Evolutionary conservation across 2,797 vertebrate species (phyloP).

Genomic region (Ctenopoma kingsleyae): DNA sequence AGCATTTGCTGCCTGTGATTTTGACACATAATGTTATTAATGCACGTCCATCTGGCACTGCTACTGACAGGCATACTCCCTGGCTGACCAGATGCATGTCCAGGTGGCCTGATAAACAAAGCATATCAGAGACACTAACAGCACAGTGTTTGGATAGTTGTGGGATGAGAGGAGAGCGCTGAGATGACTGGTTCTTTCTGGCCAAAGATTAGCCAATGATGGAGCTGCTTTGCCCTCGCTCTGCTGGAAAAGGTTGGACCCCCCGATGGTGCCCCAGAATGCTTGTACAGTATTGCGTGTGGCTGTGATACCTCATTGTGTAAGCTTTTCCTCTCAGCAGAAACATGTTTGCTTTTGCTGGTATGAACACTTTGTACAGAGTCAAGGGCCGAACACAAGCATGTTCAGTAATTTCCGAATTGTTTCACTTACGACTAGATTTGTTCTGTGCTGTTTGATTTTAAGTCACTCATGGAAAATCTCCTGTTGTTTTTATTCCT

Average conservation of each 20-base stretch:
- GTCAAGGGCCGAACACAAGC: constrained; percentile 71
- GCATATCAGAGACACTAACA: constrained; percentile 64
- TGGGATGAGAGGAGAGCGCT: constrained; percentile 67
- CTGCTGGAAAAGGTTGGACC: constrained; percentile 66
- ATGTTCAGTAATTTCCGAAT: constrained; percentile 71
- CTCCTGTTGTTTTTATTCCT: background rate
- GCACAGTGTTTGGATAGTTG: constrained; percentile 74
- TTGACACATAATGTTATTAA: constrained; percentile 73
- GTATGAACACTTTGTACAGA: constrained; percentile 84
- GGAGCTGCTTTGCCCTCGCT: constrained; percentile 52
- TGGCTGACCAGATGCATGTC: constrained; percentile 76
- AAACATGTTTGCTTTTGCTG: constrained; percentile 84
- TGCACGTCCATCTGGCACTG: constrained; percentile 76
- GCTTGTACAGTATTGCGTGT: constrained; percentile 76
- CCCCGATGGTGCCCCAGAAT: constrained; percentile 76
- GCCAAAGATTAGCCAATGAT: constrained; percentile 71
- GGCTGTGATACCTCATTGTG: constrained; percentile 79
- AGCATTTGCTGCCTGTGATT: constrained; percentile 37
- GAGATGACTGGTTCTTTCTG: constrained; percentile 67
- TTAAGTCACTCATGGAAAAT: constrained; percentile 7
- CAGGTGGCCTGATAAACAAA: constrained; percentile 81
- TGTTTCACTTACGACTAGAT: constrained; percentile 45
- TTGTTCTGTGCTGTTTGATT: constrained; percentile 37
- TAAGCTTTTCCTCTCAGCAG: constrained; percentile 73
- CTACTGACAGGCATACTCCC: constrained; percentile 61